Evolutionary conservation across 2,113 vertebrate species (phyloP).

Genomic region (Pelvicachromis taeniatus): DNA sequence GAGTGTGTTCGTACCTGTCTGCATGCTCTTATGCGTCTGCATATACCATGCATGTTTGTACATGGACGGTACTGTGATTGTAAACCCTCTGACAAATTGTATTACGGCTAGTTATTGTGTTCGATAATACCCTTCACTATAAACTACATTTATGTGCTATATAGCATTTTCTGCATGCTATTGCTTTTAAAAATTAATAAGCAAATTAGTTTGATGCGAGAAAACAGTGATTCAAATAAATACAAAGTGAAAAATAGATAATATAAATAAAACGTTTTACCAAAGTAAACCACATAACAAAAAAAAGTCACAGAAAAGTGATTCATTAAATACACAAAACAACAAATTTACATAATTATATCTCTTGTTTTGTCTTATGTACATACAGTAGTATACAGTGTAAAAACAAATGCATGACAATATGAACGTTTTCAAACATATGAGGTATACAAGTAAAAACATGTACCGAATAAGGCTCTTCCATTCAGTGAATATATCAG

Average conservation of each 20-base stretch:
- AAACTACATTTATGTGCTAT: constrained; percentile 83
- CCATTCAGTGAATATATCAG: constrained; percentile 79
- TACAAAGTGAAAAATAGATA: constrained; percentile 47
- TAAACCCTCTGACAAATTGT: constrained; percentile 64
- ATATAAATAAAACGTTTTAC: constrained; percentile 52
- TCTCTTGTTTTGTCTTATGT: constrained; percentile 64
- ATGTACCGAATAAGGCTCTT: constrained; percentile 91
- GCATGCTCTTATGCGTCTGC: constrained; percentile 56
- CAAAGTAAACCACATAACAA: constrained; percentile 64
- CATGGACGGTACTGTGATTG: constrained; percentile 55
- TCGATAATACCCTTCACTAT: constrained; percentile 73
- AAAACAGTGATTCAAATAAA: constrained; percentile 74
- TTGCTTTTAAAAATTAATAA: constrained; percentile 87
- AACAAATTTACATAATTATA: constrained; percentile 71
- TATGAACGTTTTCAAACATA: constrained; percentile 67
- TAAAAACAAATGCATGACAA: constrained; percentile 73
- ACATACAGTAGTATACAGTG: constrained; percentile 77
- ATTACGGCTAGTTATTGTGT: constrained; percentile 63
- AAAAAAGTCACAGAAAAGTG: constrained; percentile 58
- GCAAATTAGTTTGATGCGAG: constrained; percentile 72
- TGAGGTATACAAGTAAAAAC: constrained; percentile 92
- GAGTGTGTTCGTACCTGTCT: constrained; percentile 37
- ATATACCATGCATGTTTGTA: constrained; percentile 50
- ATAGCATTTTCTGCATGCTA: constrained; percentile 89
- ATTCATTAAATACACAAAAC: constrained; percentile 66